phyloP scores from a whole-genome alignment of 2,113 vertebrate species.

The Bubalus kerabau region DNA sequence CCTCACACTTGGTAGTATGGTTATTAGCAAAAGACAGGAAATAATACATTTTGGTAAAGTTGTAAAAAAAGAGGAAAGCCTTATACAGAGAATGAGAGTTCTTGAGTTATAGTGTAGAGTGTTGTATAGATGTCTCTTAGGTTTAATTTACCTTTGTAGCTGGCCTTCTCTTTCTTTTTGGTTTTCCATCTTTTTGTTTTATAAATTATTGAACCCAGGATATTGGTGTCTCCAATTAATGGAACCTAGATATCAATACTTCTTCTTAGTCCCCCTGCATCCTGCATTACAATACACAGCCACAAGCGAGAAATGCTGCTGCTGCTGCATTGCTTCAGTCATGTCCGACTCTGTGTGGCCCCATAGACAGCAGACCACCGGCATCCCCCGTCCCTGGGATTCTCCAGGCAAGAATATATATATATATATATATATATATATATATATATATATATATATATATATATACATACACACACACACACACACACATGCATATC shows the following conservation, averaged over 20 bases:
- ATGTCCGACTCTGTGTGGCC: no score
- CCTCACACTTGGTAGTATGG: neutral
- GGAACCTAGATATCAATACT: neutral
- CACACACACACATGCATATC: no score
- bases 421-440: no score
- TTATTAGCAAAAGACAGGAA: neutral
- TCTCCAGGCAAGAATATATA: no score
- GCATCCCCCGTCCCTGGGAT: no score
- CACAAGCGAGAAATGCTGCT: neutral
- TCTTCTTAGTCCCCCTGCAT: neutral
- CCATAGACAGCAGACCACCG: no score
- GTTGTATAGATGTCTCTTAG: neutral
- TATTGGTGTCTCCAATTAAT: neutral
- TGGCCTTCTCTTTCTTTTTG: neutral
- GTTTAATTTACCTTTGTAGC: neutral
- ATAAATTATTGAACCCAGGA: neutral
- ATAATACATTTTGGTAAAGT: neutral
- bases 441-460: no score
- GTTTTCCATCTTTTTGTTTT: neutral
- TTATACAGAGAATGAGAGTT: neutral
- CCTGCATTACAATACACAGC: neutral
- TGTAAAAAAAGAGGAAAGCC: neutral
- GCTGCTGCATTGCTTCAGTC: no score
- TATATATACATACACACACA: no score
- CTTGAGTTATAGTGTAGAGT: neutral